Conservation (phyloP, 2,113 vertebrate genomes). For the Oplegnathus fasciatus region DNA sequence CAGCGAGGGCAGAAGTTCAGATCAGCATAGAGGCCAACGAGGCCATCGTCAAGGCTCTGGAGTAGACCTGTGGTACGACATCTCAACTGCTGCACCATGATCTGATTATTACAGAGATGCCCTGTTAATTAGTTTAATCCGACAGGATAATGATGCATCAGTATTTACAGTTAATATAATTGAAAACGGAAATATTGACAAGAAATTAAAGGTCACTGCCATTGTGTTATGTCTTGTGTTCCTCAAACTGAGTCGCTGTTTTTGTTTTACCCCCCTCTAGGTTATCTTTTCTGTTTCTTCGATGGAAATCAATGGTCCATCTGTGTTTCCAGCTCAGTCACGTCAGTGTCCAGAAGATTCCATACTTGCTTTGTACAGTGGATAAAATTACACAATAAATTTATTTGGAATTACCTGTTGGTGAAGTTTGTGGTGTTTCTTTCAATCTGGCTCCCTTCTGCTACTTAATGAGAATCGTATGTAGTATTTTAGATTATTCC, state of each 20-base stretch:
- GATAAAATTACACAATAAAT: constrained; percentile 85
- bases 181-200: not conserved
- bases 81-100: not conserved
- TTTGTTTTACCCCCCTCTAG: constrained; percentile 47
- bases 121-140: not conserved
- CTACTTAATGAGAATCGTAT: not conserved
- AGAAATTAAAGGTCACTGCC: not conserved
- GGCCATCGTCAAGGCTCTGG: constrained; percentile 95
- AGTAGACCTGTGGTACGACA: constrained; percentile 82
- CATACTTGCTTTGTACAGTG: constrained; percentile 87
- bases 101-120: not conserved
- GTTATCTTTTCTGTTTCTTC: constrained; percentile 66
- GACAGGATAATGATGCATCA: not conserved
- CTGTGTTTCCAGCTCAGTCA: constrained; percentile 71
- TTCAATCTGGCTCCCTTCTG: not conserved
- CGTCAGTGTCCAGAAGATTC: constrained; percentile 73
- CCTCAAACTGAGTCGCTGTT: not conserved
- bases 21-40: constrained; percentile 94
- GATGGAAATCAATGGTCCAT: constrained; percentile 48
- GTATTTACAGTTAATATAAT: not conserved
- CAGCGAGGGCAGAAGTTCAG: constrained; percentile 88
- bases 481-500: not conserved
- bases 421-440: not conserved
- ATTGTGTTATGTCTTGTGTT: not conserved
- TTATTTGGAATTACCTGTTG: constrained; percentile 82